Evolutionary conservation across 2,113 vertebrate genomes (phyloP).

Genomic region (Crotalus helleri): DNA sequence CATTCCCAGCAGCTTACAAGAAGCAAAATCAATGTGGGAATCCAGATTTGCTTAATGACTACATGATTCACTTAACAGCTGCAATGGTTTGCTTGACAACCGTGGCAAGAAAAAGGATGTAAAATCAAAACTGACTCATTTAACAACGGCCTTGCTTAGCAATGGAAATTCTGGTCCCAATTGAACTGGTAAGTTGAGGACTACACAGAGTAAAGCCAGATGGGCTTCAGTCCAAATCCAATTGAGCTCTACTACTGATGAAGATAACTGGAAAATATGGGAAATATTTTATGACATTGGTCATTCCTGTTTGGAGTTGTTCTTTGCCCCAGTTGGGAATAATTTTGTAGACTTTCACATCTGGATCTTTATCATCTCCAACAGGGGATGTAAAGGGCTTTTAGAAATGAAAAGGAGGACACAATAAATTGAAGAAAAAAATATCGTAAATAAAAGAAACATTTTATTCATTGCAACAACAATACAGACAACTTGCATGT

Average conservation of each 20-base stretch:
- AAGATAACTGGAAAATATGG: neutral
- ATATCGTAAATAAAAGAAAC: too few relatives aligned
- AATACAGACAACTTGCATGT: too few relatives aligned
- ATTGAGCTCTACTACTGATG: neutral
- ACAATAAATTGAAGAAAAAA: too few relatives aligned
- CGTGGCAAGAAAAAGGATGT: too few relatives aligned
- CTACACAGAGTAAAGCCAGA: neutral
- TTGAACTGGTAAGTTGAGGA: neutral
- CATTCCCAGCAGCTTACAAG: neutral
- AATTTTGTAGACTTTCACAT: neutral
- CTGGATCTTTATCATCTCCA: neutral
- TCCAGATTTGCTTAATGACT: neutral
- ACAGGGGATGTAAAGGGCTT: neutral
- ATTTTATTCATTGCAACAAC: too few relatives aligned
- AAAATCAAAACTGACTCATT: neutral
- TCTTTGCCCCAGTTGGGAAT: neutral
- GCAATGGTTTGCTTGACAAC: too few relatives aligned
- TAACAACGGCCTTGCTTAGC: neutral
- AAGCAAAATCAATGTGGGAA: neutral
- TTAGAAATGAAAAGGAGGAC: neutral
- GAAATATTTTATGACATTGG: neutral
- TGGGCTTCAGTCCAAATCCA: neutral
- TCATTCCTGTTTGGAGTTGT: neutral
- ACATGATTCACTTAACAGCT: too few relatives aligned
- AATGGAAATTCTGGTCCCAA: neutral